Percentiles rank a stretch among this genome's conserved stretches.
Evolutionary conservation across 2,797 vertebrate species (phyloP).

Genomic region (Channa striata): DNA sequence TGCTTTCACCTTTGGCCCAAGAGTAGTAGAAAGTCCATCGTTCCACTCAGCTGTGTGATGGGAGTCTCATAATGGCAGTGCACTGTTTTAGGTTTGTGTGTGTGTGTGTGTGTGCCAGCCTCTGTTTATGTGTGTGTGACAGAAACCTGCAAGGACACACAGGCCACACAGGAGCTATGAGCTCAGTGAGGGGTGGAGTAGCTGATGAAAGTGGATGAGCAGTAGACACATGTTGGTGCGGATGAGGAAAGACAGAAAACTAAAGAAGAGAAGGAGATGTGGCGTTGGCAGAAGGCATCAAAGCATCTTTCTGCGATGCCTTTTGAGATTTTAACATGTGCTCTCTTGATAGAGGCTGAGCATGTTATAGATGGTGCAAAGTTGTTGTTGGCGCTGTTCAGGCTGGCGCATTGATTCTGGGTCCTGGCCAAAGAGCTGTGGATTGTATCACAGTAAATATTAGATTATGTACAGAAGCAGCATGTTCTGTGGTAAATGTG

Average conservation of each 20-base stretch:
- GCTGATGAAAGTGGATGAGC: slow-evolving; percentile 61
- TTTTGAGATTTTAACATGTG: neutral
- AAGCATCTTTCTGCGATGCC: slow-evolving; percentile 24
- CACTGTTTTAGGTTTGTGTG: slow-evolving; percentile 28
- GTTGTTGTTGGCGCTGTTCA: slow-evolving; percentile 31
- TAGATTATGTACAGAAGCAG: slow-evolving; percentile 24
- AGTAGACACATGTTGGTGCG: slow-evolving; percentile 24
- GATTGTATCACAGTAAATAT: slow-evolving; percentile 36
- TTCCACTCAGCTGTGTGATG: slow-evolving; percentile 70
- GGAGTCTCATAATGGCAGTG: slow-evolving; percentile 57
- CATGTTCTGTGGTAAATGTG: neutral
- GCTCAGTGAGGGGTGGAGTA: slow-evolving; percentile 63
- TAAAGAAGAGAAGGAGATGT: slow-evolving; percentile 13
- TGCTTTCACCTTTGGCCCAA: slow-evolving; percentile 41
- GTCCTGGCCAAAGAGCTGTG: slow-evolving; percentile 26
- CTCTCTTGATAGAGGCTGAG: slow-evolving; percentile 8
- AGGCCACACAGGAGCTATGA: slow-evolving; percentile 54
- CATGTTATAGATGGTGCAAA: slow-evolving; percentile 14
- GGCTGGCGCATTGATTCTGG: slow-evolving; percentile 41
- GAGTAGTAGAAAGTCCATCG: slow-evolving; percentile 58
- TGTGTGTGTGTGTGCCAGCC: neutral
- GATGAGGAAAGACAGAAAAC: slow-evolving; percentile 25
- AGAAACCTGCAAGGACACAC: slow-evolving; percentile 55
- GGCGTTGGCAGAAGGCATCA: slow-evolving; percentile 26
- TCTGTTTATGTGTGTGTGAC: slow-evolving; percentile 8